Evolutionary conservation across 2,113 vertebrate genomes (phyloP).

Genomic region (Gallinago media): DNA sequence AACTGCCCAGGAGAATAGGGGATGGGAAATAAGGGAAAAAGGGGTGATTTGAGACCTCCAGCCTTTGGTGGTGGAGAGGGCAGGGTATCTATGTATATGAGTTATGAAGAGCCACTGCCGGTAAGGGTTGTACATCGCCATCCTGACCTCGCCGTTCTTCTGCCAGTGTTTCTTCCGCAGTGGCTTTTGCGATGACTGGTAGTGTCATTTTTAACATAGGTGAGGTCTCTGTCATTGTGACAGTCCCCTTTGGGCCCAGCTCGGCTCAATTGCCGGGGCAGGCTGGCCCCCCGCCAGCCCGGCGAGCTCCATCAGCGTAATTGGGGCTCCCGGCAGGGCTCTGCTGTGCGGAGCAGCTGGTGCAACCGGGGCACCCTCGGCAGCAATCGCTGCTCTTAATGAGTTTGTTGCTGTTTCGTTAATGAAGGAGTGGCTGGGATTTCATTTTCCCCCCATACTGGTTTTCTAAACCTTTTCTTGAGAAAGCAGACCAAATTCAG

Average conservation of each 20-base stretch:
- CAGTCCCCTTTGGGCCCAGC: neutral
- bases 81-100: too few relatives aligned
- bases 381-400: neutral
- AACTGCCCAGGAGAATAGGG: neutral
- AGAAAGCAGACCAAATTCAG: neutral
- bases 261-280: neutral
- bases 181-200: accelerated
- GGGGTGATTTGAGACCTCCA: neutral
- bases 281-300: neutral
- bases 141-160: accelerated
- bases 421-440: neutral
- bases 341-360: neutral
- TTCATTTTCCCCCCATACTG: neutral
- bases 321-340: neutral
- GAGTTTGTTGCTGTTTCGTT: neutral
- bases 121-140: accelerated
- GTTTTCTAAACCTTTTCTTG: neutral
- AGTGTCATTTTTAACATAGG: accelerated
- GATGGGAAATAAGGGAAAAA: neutral
- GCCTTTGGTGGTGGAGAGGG: neutral
- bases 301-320: neutral
- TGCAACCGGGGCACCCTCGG: neutral
- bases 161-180: accelerated
- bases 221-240: neutral
- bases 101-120: accelerated